Base-by-base conservation (phyloP, 64 coral and sea anemone species). In the Platygyra sinensis region DNA sequence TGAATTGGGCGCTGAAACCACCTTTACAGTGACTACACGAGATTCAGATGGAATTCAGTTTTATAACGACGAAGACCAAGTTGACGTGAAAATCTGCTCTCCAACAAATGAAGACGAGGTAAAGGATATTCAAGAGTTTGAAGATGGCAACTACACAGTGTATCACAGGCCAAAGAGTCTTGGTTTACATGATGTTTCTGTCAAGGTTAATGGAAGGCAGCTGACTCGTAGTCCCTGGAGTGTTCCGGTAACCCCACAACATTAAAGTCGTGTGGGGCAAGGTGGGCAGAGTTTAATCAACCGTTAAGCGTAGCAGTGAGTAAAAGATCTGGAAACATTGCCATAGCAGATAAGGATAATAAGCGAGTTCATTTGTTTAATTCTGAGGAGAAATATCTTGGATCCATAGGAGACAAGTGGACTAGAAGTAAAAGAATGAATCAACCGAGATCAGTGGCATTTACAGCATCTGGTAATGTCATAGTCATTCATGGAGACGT, bases 301-400 rank as follows among this genome's bases (percentile, higher is more conserved):
- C 74, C 87, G 10, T 77, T 49, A 2, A 77, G 74, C 46, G 38
- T 89, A 62, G 55, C 80, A 36, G 52, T 83, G 5, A 54, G 75
- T 62, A 16, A 79, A 50, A 75, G 16, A 39, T 71, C 30, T 52
- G 60, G 75, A n/a, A 25, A 89, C 25, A 79, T 79, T 49, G 87
- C 61, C 24, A 33, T 67, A 51, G 24, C 59, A 2, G 87, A 89
- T 22, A n/a, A 29, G 5, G 20, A 64, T 33, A 39, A 51, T 27
- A 16, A 88, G 5, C 73, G 75, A 64, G 61, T 89, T 20, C 54
- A 78, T 22, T 24, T 89, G 27, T 89, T 89, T 49, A 28, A 79
- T 67, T 64, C 36, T 50, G 39, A 79, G 10, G 60, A 60, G 46
- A 69, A 79, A n/a, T 62, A 67, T 28, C 9, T 89, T 2, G 15